A percentile compares a stretch with the other conserved stretches of the same genome.
phyloP scores from a whole-genome alignment of 1,140 invertebrate genomes.

The Pseudoatta argentina region DNA sequence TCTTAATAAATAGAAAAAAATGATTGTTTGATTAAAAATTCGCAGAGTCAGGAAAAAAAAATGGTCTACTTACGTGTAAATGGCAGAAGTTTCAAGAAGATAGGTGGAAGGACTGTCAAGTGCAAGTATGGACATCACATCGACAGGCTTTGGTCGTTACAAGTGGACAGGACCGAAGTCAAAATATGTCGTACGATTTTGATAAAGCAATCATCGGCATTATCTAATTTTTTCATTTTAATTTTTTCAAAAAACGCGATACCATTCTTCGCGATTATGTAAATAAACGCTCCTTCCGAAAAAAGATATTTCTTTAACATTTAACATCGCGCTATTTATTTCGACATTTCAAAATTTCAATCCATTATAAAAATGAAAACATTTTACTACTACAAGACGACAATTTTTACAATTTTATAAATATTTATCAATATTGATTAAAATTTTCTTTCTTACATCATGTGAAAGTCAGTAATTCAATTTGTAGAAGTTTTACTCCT shows the following conservation, averaged over 20 bases:
- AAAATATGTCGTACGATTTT: not conserved
- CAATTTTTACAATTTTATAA: conserved; percentile 11
- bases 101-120: conserved; percentile 55
- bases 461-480: conserved; percentile 19
- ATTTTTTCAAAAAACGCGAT: not conserved
- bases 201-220: not conserved
- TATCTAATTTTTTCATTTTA: conserved; percentile 4
- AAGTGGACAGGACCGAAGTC: not conserved
- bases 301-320: conserved; percentile 34
- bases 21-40: not conserved
- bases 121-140: conserved; percentile 47
- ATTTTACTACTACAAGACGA: not conserved
- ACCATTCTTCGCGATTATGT: not conserved
- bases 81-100: conserved; percentile 70
- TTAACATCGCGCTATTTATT: conserved; percentile 2
- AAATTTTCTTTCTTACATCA: not conserved
- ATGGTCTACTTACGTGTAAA: conserved; percentile 80
- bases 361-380: not conserved
- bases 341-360: not conserved
- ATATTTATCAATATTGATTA: not conserved
- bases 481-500: not conserved
- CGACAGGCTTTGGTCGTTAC: conserved; percentile 38
- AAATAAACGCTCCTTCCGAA: conserved; percentile 26
- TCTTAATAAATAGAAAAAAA: not conserved
- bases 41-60: conserved; percentile 59